Percentiles rank a stretch among this genome's conserved stretches.
Evolutionary conservation across 2,888 invertebrate genomes (phyloP).

Genomic region (Heliconius aoede): DNA sequence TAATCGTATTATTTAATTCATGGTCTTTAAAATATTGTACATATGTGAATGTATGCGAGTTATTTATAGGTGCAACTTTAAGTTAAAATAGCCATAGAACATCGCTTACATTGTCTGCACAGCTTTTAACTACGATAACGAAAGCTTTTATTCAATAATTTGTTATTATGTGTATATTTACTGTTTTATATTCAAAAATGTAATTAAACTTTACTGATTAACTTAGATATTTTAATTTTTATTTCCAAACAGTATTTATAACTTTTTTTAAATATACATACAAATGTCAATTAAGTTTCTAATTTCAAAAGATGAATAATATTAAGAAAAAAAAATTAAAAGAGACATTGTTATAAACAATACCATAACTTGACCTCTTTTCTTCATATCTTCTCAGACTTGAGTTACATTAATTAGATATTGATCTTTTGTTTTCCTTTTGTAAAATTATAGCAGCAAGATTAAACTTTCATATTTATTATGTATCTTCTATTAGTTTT

Average conservation of each 20-base stretch:
- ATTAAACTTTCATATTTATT: conserved; percentile 35
- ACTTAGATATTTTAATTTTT: neutral
- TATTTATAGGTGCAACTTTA: conserved; percentile 30
- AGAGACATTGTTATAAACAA: conserved; percentile 43
- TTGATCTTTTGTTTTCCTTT: conserved; percentile 37
- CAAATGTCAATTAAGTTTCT: neutral
- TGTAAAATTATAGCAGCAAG: conserved; percentile 15
- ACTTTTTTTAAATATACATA: neutral
- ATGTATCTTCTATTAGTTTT: neutral
- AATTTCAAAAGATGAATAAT: neutral
- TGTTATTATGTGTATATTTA: neutral
- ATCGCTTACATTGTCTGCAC: neutral
- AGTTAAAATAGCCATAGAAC: conserved; percentile 12
- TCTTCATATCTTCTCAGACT: conserved; percentile 40
- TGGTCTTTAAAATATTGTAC: conserved; percentile 36
- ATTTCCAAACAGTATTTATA: neutral
- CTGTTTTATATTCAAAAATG: neutral
- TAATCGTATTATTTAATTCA: conserved; percentile 49
- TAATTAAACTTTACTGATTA: neutral
- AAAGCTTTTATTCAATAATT: neutral
- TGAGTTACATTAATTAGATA: conserved; percentile 30
- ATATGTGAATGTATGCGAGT: conserved; percentile 17
- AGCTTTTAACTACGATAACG: conserved; percentile 5
- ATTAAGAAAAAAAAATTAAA: conserved; percentile 9
- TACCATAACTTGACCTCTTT: conserved; percentile 43